These are phyloP conservation scores for Diorhabda sublineata DNA, from an alignment of 1,140 invertebrate species.

Conservation along the genomic window DNA sequence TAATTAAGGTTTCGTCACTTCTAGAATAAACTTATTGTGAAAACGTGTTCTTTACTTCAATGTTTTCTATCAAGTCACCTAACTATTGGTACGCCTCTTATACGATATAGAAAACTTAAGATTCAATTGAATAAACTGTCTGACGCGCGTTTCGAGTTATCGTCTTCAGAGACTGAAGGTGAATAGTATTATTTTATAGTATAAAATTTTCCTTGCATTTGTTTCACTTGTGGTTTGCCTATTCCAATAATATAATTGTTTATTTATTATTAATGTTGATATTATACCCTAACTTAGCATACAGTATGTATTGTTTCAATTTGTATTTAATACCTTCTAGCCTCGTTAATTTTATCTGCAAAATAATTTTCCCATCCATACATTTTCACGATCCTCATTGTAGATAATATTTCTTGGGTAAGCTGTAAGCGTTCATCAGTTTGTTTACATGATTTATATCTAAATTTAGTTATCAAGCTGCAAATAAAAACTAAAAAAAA, in stretches of 20 bases:
- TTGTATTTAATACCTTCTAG: conserved; percentile 25
- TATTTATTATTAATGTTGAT: not conserved
- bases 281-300: not conserved
- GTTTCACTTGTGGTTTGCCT: not conserved
- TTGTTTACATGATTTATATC: conserved; percentile 29
- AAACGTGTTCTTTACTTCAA: too few species aligned
- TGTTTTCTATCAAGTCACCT: too few species aligned
- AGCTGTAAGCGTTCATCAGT: conserved; percentile 80
- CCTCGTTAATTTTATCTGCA: conserved; percentile 55
- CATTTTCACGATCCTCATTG: conserved; percentile 84
- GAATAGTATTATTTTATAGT: too few species aligned
- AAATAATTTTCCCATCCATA: conserved; percentile 83
- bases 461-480: conserved; percentile 26
- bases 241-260: not conserved
- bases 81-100: too few species aligned
- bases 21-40: too few species aligned
- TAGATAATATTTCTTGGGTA: conserved; percentile 80
- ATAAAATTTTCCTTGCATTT: conserved; percentile 75
- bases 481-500: conserved; percentile 49
- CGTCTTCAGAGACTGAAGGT: too few species aligned
- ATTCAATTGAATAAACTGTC: too few species aligned
- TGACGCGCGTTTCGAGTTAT: too few species aligned
- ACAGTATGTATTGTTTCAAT: not conserved
- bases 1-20: too few species aligned
- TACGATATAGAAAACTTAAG: too few species aligned